phyloP scores from a whole-genome alignment of 92 coral and sea anemone species.

The Parazoanthus swiftii region DNA sequence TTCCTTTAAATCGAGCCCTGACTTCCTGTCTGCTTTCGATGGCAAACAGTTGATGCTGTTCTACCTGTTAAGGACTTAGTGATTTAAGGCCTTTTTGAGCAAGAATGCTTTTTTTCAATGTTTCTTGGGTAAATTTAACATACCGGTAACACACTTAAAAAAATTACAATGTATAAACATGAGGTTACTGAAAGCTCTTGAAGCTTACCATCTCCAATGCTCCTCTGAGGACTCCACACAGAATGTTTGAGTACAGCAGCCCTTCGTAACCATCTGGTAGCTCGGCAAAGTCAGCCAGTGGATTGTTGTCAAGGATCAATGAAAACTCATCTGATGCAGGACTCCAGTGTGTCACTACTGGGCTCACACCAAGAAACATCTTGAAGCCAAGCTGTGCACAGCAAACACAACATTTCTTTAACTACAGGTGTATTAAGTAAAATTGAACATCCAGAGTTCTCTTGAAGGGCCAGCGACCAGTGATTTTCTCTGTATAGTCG shows the following conservation, averaged over 20 bases:
- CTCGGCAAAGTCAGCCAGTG: conserved; percentile 97
- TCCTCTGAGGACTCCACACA: conserved; percentile 94
- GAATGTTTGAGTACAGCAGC: conserved; percentile 85
- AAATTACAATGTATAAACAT: background rate
- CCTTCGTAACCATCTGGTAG: conserved; percentile 92
- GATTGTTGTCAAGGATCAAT: conserved; percentile 89
- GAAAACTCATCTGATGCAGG: conserved; percentile 97
- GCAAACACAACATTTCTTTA: background rate
- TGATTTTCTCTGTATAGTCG: too few relatives aligned
- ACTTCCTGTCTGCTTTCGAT: too few relatives aligned
- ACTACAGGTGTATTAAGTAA: too few relatives aligned
- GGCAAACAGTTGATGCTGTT: too few relatives aligned
- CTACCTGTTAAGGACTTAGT: too few relatives aligned
- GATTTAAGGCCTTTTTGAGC: too few relatives aligned
- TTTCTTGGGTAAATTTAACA: too few relatives aligned
- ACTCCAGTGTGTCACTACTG: conserved; percentile 97
- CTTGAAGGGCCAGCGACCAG: too few relatives aligned
- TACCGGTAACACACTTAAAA: background rate
- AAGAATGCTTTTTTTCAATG: too few relatives aligned
- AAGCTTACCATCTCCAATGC: conserved; percentile 92
- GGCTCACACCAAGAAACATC: conserved; percentile 97
- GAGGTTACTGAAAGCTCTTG: too few relatives aligned
- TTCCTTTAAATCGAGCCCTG: too few relatives aligned
- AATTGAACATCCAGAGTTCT: too few relatives aligned
- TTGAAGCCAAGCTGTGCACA: conserved; percentile 81